Percentiles rank a stretch among this genome's conserved stretches.
Conservation (phyloP, 2,113 vertebrate genomes). For the Carollia perspicillata region DNA sequence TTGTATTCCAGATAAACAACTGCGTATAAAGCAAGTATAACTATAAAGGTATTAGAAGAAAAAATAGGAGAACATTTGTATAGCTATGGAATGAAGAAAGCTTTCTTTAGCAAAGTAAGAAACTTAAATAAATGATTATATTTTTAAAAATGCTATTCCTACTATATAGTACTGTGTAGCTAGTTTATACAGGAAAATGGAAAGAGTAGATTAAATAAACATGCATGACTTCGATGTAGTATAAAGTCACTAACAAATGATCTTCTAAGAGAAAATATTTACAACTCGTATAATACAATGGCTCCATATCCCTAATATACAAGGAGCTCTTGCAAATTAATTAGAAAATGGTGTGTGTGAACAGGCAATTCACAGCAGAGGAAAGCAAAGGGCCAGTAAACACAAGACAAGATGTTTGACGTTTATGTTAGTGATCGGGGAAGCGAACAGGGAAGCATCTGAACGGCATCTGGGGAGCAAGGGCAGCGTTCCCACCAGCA, state of each 20-base stretch:
- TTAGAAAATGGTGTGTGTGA: background rate
- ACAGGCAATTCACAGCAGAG: background rate
- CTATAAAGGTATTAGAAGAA: background rate
- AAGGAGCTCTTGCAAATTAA: background rate
- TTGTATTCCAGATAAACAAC: background rate
- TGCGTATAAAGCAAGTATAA: background rate
- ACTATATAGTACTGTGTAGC: background rate
- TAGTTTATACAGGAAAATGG: background rate
- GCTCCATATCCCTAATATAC: background rate
- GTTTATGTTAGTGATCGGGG: background rate
- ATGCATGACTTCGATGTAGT: background rate
- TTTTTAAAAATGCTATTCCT: background rate
- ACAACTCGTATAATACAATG: background rate
- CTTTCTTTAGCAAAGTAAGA: background rate
- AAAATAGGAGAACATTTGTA: background rate
- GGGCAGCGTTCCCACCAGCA: background rate
- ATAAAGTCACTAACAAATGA: background rate
- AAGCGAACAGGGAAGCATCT: background rate
- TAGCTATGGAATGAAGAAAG: background rate
- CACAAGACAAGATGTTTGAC: background rate
- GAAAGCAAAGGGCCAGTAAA: background rate
- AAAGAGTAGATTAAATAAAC: background rate
- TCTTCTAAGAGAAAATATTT: conserved; percentile 24
- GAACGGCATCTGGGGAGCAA: background rate
- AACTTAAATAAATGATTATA: background rate